Percentiles rank a stretch among this genome's conserved stretches.
phyloP scores from a whole-genome alignment of 2,797 vertebrate genomes.

The Pseudochromis fuscus region DNA sequence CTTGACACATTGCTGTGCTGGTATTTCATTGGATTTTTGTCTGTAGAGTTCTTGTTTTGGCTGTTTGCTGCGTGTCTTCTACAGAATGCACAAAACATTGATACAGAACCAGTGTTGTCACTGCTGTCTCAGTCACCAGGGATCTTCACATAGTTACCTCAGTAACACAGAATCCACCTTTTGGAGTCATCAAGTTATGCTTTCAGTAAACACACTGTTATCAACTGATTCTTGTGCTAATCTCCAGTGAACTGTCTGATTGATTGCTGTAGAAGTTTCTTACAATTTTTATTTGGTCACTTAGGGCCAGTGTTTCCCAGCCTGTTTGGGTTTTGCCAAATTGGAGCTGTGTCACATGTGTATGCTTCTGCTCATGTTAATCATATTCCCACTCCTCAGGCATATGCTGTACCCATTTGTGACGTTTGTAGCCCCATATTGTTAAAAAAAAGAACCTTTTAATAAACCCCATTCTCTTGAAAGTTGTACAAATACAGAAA shows the following conservation, averaged over 20 bases:
- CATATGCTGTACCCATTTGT: too few species aligned
- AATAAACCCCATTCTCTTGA: too few species aligned
- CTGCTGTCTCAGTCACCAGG: too few species aligned
- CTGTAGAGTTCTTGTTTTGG: slow-evolving; percentile 7
- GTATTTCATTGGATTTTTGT: slow-evolving; percentile 17
- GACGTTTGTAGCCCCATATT: too few species aligned
- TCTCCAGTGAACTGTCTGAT: too few species aligned
- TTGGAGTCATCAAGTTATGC: not conserved
- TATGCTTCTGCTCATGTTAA: not conserved
- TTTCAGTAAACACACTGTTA: not conserved
- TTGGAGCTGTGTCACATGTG: not conserved
- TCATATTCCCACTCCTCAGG: not conserved
- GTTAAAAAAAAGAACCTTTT: too few species aligned
- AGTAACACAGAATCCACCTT: not conserved
- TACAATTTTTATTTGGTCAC: not conserved
- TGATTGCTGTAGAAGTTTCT: too few species aligned
- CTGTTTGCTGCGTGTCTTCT: slow-evolving; percentile 7
- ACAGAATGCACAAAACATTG: not conserved
- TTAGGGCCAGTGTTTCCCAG: not conserved
- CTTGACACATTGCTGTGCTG: not conserved
- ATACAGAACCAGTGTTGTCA: not conserved
- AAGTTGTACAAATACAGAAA: not conserved
- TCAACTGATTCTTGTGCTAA: not conserved
- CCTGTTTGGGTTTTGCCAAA: not conserved
- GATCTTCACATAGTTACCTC: not conserved